These are phyloP conservation scores for Hydriomena furcata DNA, from an alignment of 2,888 invertebrate genomes.

Conservation along the genomic window DNA sequence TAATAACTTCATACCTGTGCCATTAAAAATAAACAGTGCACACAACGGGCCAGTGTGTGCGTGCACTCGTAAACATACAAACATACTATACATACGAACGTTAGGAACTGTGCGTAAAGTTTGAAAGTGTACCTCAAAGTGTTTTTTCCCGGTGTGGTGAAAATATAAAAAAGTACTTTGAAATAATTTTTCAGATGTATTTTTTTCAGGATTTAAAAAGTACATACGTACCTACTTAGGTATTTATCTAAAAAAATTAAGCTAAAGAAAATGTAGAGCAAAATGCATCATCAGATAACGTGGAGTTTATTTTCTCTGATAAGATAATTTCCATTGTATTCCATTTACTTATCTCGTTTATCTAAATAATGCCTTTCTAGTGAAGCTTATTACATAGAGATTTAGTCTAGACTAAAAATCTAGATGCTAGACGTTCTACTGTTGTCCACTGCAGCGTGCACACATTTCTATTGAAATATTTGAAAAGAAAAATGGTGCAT, in stretches of 20 bases:
- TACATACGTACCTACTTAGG: too few species aligned
- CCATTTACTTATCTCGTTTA: background rate
- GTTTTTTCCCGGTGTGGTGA: background rate
- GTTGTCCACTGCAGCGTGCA: background rate
- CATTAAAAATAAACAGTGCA: constrained; percentile 18
- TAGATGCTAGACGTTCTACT: too few species aligned
- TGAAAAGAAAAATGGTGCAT: constrained; percentile 19
- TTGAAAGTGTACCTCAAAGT: constrained; percentile 1
- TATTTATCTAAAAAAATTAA: constrained; percentile 6
- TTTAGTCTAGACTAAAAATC: too few species aligned
- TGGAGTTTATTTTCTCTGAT: constrained; percentile 18
- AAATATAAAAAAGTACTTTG: background rate
- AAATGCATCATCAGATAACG: constrained; percentile 6
- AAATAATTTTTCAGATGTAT: too few species aligned
- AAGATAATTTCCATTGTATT: constrained; percentile 16
- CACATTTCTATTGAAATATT: constrained; percentile 18
- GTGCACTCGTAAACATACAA: background rate
- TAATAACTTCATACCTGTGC: constrained; percentile 11
- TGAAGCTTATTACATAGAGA: too few species aligned
- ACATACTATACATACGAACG: background rate
- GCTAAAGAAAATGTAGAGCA: constrained; percentile 4
- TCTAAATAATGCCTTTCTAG: background rate
- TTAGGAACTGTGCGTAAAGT: constrained; percentile 1
- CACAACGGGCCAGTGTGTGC: background rate
- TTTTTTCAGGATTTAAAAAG: too few species aligned